Conservation (phyloP, 2,113 vertebrate species). For the Myxocyprinus asiaticus region DNA sequence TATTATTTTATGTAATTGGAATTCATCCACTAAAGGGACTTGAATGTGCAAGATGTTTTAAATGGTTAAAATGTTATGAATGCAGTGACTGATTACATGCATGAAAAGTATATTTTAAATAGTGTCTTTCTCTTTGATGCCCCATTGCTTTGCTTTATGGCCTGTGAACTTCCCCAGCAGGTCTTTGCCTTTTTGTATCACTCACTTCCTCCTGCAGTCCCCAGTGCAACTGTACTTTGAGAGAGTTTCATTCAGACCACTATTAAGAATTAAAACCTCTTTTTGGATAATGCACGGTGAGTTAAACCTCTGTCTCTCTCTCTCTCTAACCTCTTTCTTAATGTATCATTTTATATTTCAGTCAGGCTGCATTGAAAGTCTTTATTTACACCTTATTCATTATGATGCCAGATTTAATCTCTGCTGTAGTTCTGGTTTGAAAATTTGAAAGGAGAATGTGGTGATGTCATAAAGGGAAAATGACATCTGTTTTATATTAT, state of each 20-base stretch:
- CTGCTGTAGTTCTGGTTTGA: background rate
- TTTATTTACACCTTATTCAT: background rate
- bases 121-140: too few species aligned
- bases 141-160: background rate
- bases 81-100: too few species aligned
- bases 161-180: constrained; percentile 7
- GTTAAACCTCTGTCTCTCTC: background rate
- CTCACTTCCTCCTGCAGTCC: constrained; percentile 22
- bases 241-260: constrained; percentile 13
- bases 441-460: background rate
- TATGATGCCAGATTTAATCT: background rate
- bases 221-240: background rate
- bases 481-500: background rate
- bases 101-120: too few species aligned
- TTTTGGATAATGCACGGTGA: constrained; percentile 11
- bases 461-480: background rate
- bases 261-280: background rate
- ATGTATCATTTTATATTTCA: too few species aligned
- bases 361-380: background rate
- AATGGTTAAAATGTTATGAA: too few species aligned
- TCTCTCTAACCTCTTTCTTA: too few species aligned
- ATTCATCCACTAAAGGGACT: too few species aligned
- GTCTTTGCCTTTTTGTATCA: constrained; percentile 23
- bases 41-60: too few species aligned
- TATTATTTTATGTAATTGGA: too few species aligned